Evolutionary conservation across 1,140 invertebrate species (phyloP).

Genomic region (Gonioctena quinquepunctata): DNA sequence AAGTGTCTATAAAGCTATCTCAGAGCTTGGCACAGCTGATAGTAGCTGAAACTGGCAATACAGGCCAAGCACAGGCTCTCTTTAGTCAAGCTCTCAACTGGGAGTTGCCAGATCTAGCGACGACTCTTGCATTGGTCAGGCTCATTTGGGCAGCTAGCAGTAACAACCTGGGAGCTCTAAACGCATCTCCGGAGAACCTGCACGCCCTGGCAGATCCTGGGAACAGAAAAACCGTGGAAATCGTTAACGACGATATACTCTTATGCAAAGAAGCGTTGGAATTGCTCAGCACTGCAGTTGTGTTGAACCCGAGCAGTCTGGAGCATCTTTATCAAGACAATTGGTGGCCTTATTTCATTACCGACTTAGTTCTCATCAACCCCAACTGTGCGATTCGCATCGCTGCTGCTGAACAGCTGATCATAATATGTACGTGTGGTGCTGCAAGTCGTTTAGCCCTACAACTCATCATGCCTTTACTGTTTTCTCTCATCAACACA

Average conservation of each 20-base stretch:
- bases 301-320: constrained; percentile 80
- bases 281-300: constrained; percentile 85
- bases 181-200: constrained; percentile 68
- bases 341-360: constrained; percentile 87
- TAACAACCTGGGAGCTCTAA: constrained; percentile 69
- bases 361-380: constrained; percentile 85
- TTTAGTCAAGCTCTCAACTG: constrained; percentile 63
- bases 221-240: constrained; percentile 58
- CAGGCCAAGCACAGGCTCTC: constrained; percentile 47
- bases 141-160: constrained; percentile 79
- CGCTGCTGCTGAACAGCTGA: constrained; percentile 81
- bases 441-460: constrained; percentile 64
- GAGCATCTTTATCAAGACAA: constrained; percentile 65
- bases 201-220: constrained; percentile 61
- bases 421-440: constrained; percentile 76
- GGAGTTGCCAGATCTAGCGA: constrained; percentile 68
- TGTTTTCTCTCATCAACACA: constrained; percentile 77
- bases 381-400: constrained; percentile 72
- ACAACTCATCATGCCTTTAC: constrained; percentile 73
- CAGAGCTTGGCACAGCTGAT: constrained; percentile 67
- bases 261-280: constrained; percentile 93
- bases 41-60: constrained; percentile 44
- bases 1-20: constrained; percentile 76
- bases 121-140: constrained; percentile 72
- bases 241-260: constrained; percentile 61